Base-by-base conservation (phyloP, 2,888 invertebrate genomes). In the Coelopa pilipes region DNA sequence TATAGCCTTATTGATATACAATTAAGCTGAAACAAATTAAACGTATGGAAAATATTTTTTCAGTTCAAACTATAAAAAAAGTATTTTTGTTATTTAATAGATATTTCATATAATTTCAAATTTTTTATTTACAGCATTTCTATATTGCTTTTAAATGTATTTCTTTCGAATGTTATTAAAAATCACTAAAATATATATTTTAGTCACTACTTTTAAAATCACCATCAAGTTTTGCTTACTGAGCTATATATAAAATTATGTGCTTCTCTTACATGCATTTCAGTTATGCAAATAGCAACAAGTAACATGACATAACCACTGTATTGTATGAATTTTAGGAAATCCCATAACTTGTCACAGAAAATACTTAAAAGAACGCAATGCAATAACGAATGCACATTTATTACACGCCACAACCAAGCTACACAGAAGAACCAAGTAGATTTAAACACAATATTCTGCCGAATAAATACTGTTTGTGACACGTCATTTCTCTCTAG, bases 341-440 rank as follows among this genome's bases (percentile, higher is more conserved):
- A 94, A 77, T 92, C 91, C 93, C 94, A 94, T 4, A 94, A 88
- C 83, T 93, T 93, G 89, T 95, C 94, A 87, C 94, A 92, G 88
- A 94, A 95, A 78, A 95, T 91, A 34, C 94, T 92, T 63, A 95
- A 86, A 49, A 95, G 90, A 17, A 95, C 85, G 79, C 92, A 89
- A 85, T 95, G 94, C 53, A 93, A 87, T 78, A 94, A 89, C 57
- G 93, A 93, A 81, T 95, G 95, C 0, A 94, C 93, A 83, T 95
- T 95, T 9, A 93, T 89, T 0, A 95, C 88, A 77, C 94, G 90
- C 96, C 96, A 96, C 72, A 93, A 83, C 84, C 92, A 91, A 0
- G 93, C 91, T 0, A 94, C 90, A 5, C 91, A 88, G 88, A 94
- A 94, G 84, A 95, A 94, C 76, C 92, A 90, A 0, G 91, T 89